These are phyloP conservation scores for Sinosuthora webbiana DNA, from an alignment of 2,113 vertebrate species.

Conservation along the genomic window DNA sequence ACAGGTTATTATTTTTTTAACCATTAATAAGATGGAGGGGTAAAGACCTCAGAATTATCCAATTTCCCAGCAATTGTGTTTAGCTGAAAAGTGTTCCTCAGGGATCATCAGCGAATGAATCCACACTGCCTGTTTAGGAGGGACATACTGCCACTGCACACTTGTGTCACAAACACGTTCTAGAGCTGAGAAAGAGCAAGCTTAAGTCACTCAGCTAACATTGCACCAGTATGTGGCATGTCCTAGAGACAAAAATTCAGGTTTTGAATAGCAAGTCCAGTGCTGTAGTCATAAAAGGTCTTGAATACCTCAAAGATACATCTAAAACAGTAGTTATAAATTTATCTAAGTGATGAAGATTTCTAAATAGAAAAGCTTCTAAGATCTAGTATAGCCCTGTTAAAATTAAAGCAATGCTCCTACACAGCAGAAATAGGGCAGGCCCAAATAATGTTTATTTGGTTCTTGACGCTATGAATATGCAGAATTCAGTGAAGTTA, in stretches of 20 bases:
- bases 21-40: not conserved
- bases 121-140: not conserved
- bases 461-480: not conserved
- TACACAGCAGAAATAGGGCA: not conserved
- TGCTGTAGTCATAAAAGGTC: not conserved
- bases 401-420: not conserved
- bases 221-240: not conserved
- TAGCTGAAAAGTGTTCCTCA: not conserved
- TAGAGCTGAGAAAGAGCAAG: not conserved
- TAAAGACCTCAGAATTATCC: not conserved
- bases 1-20: not conserved
- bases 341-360: not conserved
- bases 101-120: not conserved
- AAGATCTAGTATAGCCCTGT: not conserved
- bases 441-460: not conserved
- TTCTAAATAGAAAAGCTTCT: not conserved
- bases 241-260: not conserved
- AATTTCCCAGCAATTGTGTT: not conserved
- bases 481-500: not conserved
- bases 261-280: not conserved
- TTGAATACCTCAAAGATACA: not conserved
- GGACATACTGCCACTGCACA: not conserved
- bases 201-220: not conserved
- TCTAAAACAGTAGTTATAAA: not conserved
- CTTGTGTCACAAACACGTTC: accelerated